A percentile compares a stretch with the other conserved stretches of the same genome.
phyloP scores from a whole-genome alignment of 2,888 invertebrate species.

The Caenorhabditis afra region DNA sequence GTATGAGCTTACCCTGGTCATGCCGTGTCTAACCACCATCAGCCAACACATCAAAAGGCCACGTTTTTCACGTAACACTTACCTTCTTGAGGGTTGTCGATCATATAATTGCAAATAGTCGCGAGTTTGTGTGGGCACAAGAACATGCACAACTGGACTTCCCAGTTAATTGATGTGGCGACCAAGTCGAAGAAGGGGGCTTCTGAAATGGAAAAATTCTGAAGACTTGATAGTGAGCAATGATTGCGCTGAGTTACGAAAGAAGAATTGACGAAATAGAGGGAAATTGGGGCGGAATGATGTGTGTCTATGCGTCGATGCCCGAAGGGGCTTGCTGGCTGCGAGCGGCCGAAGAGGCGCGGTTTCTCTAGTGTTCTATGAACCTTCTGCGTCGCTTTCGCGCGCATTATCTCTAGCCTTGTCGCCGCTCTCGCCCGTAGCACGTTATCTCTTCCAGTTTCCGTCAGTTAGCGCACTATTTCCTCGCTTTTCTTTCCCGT shows the following conservation, averaged over 20 bases:
- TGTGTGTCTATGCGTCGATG: constrained; percentile 44
- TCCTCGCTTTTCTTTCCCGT: constrained; percentile 29
- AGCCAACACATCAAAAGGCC: constrained; percentile 3
- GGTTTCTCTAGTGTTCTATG: constrained; percentile 52
- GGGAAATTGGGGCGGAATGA: constrained; percentile 52
- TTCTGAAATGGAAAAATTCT: constrained; percentile 34
- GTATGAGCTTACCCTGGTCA: background rate
- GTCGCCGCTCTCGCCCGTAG: constrained; percentile 30
- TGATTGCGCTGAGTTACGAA: constrained; percentile 38
- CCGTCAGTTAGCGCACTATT: constrained; percentile 37
- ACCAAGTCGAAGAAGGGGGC: constrained; percentile 55
- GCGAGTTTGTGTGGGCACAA: constrained; percentile 70
- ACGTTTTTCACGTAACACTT: constrained; percentile 26
- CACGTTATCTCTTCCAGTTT: constrained; percentile 38
- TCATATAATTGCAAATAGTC: constrained; percentile 75
- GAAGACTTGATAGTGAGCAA: background rate
- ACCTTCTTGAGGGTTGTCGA: constrained; percentile 80
- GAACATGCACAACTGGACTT: constrained; percentile 71
- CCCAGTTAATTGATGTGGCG: constrained; percentile 59
- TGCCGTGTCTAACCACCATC: too few species aligned
- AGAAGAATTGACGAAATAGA: constrained; percentile 45
- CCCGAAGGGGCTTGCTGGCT: constrained; percentile 52
- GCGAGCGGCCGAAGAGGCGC: constrained; percentile 53
- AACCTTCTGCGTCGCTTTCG: constrained; percentile 44
- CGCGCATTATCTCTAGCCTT: constrained; percentile 11